Evolutionary conservation across 2,797 vertebrate genomes (phyloP).

Genomic region (Leptatherina wallacei): DNA sequence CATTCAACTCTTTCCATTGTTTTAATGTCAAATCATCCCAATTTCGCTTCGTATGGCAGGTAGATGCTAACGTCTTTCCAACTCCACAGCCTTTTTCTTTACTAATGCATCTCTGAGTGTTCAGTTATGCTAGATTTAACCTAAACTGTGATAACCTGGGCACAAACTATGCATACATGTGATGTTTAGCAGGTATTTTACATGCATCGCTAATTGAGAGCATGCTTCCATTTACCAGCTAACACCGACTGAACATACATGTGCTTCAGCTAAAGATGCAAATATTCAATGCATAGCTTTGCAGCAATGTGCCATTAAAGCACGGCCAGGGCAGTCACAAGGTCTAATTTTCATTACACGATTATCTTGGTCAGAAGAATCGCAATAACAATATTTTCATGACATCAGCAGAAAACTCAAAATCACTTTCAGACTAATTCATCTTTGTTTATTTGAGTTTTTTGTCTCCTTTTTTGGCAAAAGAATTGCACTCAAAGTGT

Average conservation of each 20-base stretch:
- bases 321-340: no score
- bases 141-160: neutral
- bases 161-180: neutral
- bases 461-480: no score
- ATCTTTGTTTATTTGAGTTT: no score
- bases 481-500: no score
- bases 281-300: no score
- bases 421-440: no score
- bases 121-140: neutral
- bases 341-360: no score
- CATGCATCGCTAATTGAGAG: neutral
- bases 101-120: neutral
- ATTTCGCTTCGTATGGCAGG: neutral
- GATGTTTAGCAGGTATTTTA: neutral
- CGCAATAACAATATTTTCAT: no score
- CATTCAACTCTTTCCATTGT: neutral
- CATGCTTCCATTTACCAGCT: neutral
- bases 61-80: conserved; percentile 1
- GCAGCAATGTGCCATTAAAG: no score
- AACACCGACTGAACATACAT: neutral
- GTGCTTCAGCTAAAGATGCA: no score
- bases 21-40: neutral
- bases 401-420: no score
- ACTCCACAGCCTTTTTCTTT: neutral
- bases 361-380: no score